Base-by-base conservation (phyloP, 2,113 vertebrate genomes). In the Entelurus aequoreus region DNA sequence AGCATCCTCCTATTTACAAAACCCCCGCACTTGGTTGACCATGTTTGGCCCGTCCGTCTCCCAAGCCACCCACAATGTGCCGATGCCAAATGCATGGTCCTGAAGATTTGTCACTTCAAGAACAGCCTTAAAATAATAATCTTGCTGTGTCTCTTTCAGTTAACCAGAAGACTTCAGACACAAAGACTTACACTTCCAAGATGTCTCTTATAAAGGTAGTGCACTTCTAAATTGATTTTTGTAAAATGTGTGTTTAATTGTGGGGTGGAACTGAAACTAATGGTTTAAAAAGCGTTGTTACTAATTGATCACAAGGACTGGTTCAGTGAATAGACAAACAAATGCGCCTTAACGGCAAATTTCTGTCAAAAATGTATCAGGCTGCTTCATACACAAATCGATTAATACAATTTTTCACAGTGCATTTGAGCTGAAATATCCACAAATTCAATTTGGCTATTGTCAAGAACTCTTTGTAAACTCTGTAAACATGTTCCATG, bases 181-280 rank as follows among this genome's bases (percentile, higher is more conserved):
- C 78, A 60, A 71, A 35, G 14, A 78, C 47, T 52, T 61, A 65
- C 9, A 72, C 78, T 57, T 79, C 80, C 68, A 87, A 79, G 54
- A 67, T 59, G 66, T 85, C 86, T 73, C 46, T 76, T 59, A 70
- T 81, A 52, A 86, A 89, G 84, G 91, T 92, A 88, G 7, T 9
- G 58, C 63, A 48, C 52, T 49, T 56, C 37, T 35, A 2, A n/a
- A 59, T 67, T 51, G 14, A 50, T 6, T n/a, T 65, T 8, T 3
- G 9, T 62, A 28, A 37, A 49, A 19, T 71, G 14, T 11, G 11
- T 44, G 42, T 36, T 35, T 15, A 21, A 47, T 4, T 28, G 2
- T 37, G 9, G 8, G 40, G 40, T 8, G 7, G 8, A 9, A 42
- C 40, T 42, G 10, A 8, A 42, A 42, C 40, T 9, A 8, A 42